These are phyloP conservation scores for Enteromius radiatus DNA, from an alignment of 2,797 vertebrate species.

Conservation along the genomic window DNA sequence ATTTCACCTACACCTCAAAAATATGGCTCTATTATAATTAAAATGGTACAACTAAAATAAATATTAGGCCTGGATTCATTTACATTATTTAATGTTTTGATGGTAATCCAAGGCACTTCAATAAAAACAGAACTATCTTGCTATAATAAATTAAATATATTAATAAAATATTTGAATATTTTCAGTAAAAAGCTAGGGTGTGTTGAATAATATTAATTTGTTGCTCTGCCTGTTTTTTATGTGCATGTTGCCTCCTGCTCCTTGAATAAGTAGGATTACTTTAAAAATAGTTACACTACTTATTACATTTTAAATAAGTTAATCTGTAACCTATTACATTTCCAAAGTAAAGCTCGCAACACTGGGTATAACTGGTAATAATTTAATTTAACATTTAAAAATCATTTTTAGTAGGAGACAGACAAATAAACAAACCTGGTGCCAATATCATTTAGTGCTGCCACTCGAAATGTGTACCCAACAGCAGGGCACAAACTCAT, in stretches of 20 bases:
- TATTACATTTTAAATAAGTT: too few relatives aligned
- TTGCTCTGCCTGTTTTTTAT: too few relatives aligned
- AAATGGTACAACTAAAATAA: background rate
- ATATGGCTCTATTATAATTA: too few relatives aligned
- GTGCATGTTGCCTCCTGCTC: too few relatives aligned
- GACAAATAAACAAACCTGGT: slow-evolving; percentile 82
- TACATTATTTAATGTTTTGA: background rate
- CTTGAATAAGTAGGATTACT: too few relatives aligned
- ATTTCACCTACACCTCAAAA: background rate
- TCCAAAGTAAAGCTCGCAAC: too few relatives aligned
- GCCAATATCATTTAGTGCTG: slow-evolving; percentile 93
- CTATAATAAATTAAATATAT: background rate
- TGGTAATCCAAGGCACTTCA: background rate
- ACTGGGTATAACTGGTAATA: background rate
- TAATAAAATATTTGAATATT: too few relatives aligned
- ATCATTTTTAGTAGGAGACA: background rate
- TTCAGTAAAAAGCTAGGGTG: too few relatives aligned
- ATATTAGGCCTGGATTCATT: background rate
- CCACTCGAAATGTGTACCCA: slow-evolving; percentile 94
- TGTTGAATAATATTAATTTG: too few relatives aligned
- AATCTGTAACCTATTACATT: too few relatives aligned
- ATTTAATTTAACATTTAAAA: background rate
- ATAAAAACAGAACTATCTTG: background rate
- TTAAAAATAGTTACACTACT: too few relatives aligned
- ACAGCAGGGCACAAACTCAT: slow-evolving; percentile 90